These are phyloP conservation scores for Nothocercus julius DNA, from an alignment of 2,113 vertebrate species.

Conservation along the genomic window DNA sequence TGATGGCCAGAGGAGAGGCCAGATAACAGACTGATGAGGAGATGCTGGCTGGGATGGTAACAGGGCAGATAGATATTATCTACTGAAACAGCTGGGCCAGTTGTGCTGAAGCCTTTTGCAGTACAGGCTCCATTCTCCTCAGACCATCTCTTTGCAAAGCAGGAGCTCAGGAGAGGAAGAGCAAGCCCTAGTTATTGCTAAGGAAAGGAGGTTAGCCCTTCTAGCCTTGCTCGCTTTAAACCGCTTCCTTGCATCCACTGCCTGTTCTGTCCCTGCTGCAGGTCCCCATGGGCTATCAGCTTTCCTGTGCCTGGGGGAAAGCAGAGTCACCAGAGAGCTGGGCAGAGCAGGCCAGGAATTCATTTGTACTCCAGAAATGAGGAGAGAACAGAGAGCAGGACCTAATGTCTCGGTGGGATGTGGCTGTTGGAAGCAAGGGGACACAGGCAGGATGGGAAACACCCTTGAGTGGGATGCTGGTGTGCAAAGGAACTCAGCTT, in stretches of 20 bases:
- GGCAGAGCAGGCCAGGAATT: background rate
- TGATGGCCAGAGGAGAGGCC: background rate
- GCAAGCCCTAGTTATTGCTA: background rate
- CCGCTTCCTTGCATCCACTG: fast-evolving
- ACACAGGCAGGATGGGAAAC: background rate
- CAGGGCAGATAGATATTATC: background rate
- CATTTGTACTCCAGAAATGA: background rate
- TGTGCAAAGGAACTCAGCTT: fast-evolving
- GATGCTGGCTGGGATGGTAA: background rate
- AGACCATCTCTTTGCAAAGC: background rate
- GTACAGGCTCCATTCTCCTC: background rate
- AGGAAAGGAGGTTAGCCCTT: background rate
- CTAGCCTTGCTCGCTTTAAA: background rate
- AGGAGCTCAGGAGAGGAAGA: background rate
- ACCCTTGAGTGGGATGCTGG: no score
- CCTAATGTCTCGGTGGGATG: fast-evolving
- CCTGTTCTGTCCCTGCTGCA: fast-evolving
- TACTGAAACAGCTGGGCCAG: background rate
- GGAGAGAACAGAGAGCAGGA: background rate
- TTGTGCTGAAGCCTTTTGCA: background rate
- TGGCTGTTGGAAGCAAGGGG: background rate
- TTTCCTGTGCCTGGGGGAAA: background rate
- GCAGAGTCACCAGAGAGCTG: background rate
- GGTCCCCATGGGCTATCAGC: background rate
- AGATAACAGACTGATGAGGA: background rate